phyloP scores from a whole-genome alignment of 2,113 vertebrate genomes.

The Chaetodon auriga region DNA sequence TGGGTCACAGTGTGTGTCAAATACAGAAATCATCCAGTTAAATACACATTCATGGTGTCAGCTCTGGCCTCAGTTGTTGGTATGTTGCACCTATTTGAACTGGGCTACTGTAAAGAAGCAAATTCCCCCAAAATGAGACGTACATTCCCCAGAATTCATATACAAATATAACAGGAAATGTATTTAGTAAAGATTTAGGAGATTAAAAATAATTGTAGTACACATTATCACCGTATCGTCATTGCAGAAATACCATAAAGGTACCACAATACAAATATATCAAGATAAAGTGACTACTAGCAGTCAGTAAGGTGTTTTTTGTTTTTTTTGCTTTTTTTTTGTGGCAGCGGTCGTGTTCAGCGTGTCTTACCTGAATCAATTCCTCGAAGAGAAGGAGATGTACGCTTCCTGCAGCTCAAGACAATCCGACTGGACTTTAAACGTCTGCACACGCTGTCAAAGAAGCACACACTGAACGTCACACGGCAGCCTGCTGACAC shows the following conservation, averaged over 20 bases:
- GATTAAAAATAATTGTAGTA: not conserved
- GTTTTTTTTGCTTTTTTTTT: no score
- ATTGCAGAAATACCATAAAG: not conserved
- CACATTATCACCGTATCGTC: not conserved
- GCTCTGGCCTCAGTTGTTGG: not conserved
- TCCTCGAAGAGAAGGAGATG: conserved; percentile 3
- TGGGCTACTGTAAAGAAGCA: not conserved
- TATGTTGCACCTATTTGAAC: not conserved
- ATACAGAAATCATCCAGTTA: not conserved
- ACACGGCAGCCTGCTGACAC: not conserved
- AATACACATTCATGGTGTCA: not conserved
- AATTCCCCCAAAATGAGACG: not conserved
- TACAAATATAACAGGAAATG: not conserved
- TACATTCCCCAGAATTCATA: not conserved
- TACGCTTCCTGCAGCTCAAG: conserved; percentile 25
- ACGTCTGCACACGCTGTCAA: conserved; percentile 4
- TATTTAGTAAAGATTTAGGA: not conserved
- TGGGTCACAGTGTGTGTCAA: not conserved
- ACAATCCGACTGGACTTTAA: conserved; percentile 68
- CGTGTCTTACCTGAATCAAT: conserved; percentile 58
- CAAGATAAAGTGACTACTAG: not conserved
- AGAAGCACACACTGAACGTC: conserved; percentile 26
- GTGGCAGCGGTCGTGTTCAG: not conserved
- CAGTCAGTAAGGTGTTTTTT: not conserved
- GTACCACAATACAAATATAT: not conserved